Percentiles rank a stretch among this genome's conserved stretches.
These are phyloP conservation scores for Acrocephalus kingi DNA, from an alignment of 2,113 vertebrate species.

Conservation along the genomic window DNA sequence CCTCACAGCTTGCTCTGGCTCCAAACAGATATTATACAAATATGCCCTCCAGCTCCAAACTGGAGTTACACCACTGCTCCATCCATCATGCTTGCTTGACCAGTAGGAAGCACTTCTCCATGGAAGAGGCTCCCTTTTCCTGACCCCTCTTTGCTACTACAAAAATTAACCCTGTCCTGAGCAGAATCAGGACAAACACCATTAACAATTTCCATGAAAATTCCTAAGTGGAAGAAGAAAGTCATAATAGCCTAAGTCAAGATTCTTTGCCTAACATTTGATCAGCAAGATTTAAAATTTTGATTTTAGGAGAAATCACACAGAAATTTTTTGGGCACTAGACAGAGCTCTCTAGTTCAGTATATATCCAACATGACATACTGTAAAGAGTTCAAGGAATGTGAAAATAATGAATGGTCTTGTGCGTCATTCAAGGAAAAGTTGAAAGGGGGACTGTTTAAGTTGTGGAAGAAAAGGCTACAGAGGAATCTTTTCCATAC, in stretches of 20 bases:
- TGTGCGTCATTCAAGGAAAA: rapidly evolving
- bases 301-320: not conserved
- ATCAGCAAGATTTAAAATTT: not conserved
- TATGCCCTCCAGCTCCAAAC: not conserved
- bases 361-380: not conserved
- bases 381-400: not conserved
- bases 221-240: not conserved
- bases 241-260: not conserved
- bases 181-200: not conserved
- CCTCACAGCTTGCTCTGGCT: not conserved
- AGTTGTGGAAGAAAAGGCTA: not conserved
- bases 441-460: not conserved
- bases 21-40: not conserved
- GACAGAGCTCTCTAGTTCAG: not conserved
- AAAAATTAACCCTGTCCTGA: not conserved
- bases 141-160: not conserved
- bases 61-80: rapidly evolving
- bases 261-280: not conserved
- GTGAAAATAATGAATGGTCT: rapidly evolving
- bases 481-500: not conserved
- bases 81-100: rapidly evolving
- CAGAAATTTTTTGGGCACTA: not conserved
- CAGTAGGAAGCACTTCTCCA: not conserved
- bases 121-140: not conserved
- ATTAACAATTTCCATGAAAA: not conserved